Conservation (phyloP, 2,113 vertebrate genomes). For the Pseudonaja textilis region DNA sequence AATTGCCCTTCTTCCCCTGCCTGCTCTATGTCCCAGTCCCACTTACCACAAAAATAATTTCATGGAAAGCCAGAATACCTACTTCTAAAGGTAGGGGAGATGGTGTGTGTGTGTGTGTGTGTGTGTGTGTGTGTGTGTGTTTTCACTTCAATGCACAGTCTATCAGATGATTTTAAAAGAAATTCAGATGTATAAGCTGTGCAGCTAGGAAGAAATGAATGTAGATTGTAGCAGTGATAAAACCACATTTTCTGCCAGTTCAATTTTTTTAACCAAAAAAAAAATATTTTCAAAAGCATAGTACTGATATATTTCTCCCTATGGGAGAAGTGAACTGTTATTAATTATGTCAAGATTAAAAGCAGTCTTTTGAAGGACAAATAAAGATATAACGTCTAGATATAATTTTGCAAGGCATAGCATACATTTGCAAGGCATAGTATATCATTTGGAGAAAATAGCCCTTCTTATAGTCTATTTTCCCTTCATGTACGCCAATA, state of each 20-base stretch:
- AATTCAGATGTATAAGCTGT: constrained; percentile 51
- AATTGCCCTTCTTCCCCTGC: not conserved
- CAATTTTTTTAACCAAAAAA: constrained; percentile 36
- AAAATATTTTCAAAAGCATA: constrained; percentile 39
- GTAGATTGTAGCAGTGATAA: constrained; percentile 65
- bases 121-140: constrained; percentile 22
- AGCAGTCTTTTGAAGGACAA: constrained; percentile 56
- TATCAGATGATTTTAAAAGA: constrained; percentile 62
- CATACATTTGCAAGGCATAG: constrained; percentile 14
- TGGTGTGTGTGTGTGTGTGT: not conserved
- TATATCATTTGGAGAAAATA: not conserved
- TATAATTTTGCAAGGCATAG: constrained; percentile 26
- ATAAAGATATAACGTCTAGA: constrained; percentile 42
- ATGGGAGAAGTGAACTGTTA: constrained; percentile 55
- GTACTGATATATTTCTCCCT: constrained; percentile 61
- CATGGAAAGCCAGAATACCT: constrained; percentile 33
- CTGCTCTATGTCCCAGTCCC: not conserved
- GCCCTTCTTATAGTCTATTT: constrained; percentile 16
- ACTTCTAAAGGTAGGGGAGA: not conserved
- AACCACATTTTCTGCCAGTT: constrained; percentile 52
- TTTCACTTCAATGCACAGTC: constrained; percentile 47
- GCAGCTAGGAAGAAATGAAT: constrained; percentile 62
- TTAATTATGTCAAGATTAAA: constrained; percentile 66
- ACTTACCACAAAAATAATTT: not conserved
- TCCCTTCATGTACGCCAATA: constrained; percentile 35